Base-by-base conservation (phyloP, 2,113 vertebrate species). In the Aptenodytes forsteri region DNA sequence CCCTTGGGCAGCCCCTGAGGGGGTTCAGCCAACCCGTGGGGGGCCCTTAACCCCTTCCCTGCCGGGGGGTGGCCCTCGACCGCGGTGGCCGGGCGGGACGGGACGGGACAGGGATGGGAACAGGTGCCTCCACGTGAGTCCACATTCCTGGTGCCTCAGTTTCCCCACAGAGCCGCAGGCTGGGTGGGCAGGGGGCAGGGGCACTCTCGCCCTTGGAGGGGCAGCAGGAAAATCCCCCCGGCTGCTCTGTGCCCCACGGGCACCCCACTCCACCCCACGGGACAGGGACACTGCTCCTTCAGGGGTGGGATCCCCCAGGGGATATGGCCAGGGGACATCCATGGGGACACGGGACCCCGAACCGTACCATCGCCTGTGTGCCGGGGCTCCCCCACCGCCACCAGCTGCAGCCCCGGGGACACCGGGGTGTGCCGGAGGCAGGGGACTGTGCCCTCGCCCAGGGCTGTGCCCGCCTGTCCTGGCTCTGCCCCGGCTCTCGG, bases 11-110 rank as follows among this genome's bases (percentile, higher is more conserved):
- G 86, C 94, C 70, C 77, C 72, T 4, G 71, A 32, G 94, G 76
- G 92, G 89, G 92, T 82, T 92, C 89, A 94, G 89, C 78, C 78
- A 94, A 71, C 16, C 20, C 7, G 49, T 1, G 66, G 85, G 75
- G 67, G 91, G 61, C n/a, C 32, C 52, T 97, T 97, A 92, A 96
- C 95, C 88, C 90, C n/a, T 95, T 95, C 73, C 72, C 34, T 71
- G 27, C 85, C 9, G 0, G 7, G 25, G 32, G 29, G 3, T 34
- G 69, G 13, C 32, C 16, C 9, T 49, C 2, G 3, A 4, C 15
- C 1, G 32, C 7, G 0, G 54, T 5, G 82, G 16, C 42, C 4
- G 7, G 7, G 38, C 13, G 61, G 22, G 23, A 38, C 4, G 40
- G 67, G 29, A 42, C 7, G 7, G 59, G 29, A 42, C 10, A 3